Evolutionary conservation across 2,888 invertebrate genomes (phyloP).

Genomic region (Caenorhabditis zanzibari): DNA sequence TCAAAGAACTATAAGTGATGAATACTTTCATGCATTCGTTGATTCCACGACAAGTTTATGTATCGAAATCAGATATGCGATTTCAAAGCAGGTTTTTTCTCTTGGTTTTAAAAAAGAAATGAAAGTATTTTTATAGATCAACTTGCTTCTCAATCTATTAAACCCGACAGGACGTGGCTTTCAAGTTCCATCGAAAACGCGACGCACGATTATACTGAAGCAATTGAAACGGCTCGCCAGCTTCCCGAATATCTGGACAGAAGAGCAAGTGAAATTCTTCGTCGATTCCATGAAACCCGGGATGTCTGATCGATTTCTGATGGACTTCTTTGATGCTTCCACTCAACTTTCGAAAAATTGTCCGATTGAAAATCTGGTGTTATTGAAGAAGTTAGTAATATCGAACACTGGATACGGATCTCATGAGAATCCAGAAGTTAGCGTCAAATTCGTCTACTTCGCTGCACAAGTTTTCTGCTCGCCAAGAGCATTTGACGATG

Average conservation of each 20-base stretch:
- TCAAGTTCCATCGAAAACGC: background rate
- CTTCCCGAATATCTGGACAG: conserved; percentile 72
- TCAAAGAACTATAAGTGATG: conserved; percentile 38
- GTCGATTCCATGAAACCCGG: conserved; percentile 13
- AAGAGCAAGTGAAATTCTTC: conserved; percentile 65
- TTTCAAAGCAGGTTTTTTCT: conserved; percentile 65
- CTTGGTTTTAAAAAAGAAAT: background rate
- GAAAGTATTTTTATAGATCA: conserved; percentile 25
- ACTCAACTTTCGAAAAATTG: conserved; percentile 39
- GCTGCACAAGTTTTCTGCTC: conserved; percentile 47
- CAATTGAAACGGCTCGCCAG: conserved; percentile 63
- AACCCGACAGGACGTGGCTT: background rate
- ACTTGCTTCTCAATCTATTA: conserved; percentile 35
- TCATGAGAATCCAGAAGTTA: conserved; percentile 39
- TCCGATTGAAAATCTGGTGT: conserved; percentile 18
- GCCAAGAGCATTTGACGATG: conserved; percentile 28
- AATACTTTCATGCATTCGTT: conserved; percentile 59
- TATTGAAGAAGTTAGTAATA: conserved; percentile 30
- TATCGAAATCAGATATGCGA: conserved; percentile 63
- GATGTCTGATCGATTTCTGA: conserved; percentile 14
- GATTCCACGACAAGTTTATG: conserved; percentile 67
- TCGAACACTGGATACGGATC: conserved; percentile 48
- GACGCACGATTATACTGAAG: conserved; percentile 35
- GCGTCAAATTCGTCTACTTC: conserved; percentile 50
- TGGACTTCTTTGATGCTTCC: conserved; percentile 48